Evolutionary conservation across 2,888 invertebrate genomes (phyloP).

Genomic region (Nomada fucata): DNA sequence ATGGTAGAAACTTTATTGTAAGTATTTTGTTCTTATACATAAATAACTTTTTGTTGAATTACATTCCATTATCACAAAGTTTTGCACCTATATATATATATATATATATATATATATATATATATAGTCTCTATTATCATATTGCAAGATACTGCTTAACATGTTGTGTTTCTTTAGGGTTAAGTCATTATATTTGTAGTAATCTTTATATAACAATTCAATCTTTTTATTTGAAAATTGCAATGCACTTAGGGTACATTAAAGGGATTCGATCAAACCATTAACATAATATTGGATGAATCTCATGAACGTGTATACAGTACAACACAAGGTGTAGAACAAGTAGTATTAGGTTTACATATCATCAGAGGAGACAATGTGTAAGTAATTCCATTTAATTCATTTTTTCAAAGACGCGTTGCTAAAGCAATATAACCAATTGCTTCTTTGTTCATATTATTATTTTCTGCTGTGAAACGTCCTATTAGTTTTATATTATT

Average conservation of each 20-base stretch:
- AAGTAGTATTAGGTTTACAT: slow-evolving; percentile 98
- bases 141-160: neutral
- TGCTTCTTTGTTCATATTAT: neutral
- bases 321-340: slow-evolving; percentile 95
- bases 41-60: neutral
- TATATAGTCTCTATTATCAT: neutral
- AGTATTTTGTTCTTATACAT: slow-evolving; percentile 79
- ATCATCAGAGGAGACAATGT: slow-evolving; percentile 99
- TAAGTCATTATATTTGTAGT: neutral
- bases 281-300: slow-evolving; percentile 98
- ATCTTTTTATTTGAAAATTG: neutral
- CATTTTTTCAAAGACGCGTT: neutral
- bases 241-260: slow-evolving; percentile 91
- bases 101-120: neutral
- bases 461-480: neutral
- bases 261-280: slow-evolving; percentile 99
- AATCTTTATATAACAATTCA: neutral
- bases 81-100: neutral
- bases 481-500: neutral
- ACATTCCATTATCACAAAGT: neutral
- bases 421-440: neutral
- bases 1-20: slow-evolving; percentile 97
- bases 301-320: slow-evolving; percentile 99
- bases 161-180: neutral
- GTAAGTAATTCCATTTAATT: slow-evolving; percentile 85